Evolutionary conservation across 2,797 vertebrate genomes (phyloP).

Genomic region (Cossypha polioptera): DNA sequence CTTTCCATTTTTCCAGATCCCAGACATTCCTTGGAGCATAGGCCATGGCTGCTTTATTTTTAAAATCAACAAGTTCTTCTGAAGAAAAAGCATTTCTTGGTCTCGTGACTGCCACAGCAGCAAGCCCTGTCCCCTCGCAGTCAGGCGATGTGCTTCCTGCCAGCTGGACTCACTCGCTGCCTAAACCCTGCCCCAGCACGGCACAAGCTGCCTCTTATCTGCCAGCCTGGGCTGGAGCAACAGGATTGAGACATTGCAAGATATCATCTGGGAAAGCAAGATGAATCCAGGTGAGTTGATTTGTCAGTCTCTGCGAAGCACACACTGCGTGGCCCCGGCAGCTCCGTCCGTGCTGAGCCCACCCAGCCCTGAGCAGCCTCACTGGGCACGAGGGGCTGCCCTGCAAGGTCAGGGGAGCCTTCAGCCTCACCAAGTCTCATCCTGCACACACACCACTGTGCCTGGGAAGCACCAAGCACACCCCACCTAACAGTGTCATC

Average conservation of each 20-base stretch:
- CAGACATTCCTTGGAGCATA: constrained; percentile 38
- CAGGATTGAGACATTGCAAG: background rate
- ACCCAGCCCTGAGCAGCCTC: background rate
- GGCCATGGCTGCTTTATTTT: constrained; percentile 15
- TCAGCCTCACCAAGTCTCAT: background rate
- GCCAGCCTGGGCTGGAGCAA: background rate
- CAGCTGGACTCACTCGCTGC: background rate
- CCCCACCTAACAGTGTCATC: background rate
- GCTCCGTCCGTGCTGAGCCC: accelerated
- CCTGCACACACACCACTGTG: accelerated
- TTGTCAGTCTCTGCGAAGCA: background rate
- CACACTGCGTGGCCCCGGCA: accelerated
- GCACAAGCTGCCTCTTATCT: background rate
- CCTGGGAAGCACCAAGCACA: accelerated
- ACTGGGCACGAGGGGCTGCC: background rate
- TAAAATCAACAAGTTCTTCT: constrained; percentile 47
- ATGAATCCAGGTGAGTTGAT: background rate
- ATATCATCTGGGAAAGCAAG: background rate
- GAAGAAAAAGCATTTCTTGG: constrained; percentile 2
- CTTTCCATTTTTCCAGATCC: background rate
- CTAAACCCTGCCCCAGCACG: background rate
- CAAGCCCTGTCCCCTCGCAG: background rate
- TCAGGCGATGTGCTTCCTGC: background rate
- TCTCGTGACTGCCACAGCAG: background rate
- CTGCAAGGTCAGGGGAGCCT: background rate